Base-by-base conservation (phyloP, 2,113 vertebrate species). In the Corythoichthys haematopterus region DNA sequence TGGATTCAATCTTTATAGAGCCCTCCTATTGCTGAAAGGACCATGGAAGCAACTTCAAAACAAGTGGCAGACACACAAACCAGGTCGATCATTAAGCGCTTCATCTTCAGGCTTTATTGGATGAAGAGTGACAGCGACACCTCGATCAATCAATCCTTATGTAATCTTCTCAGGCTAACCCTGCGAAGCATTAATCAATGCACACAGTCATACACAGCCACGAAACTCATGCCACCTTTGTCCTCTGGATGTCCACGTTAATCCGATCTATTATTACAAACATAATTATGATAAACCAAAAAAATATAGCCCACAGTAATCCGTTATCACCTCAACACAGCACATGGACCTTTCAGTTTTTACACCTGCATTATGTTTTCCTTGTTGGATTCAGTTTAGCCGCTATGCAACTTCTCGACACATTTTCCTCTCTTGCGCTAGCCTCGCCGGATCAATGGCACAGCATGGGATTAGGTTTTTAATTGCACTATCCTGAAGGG, bases 401-500 rank as follows among this genome's bases (percentile, higher is more conserved):
- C 66, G 69, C 62, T 63, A 66, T 46, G 65, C 70, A 66, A 62
- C 77, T 68, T 58, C 10, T 62, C 53, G 2, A 15, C 53, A 61
- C 15, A 36, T 13, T 66, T 53, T 60, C 15, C 73, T 60, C 66
- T 52, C 67, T 64, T 71, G 59, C 68, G 37, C 66, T 72, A 70
- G 64, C 87, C 74, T 74, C 33, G 40, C 65, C 55, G 84, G 85
- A 91, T 90, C 90, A 89, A 90, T 89, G 76, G 69, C 72, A 61
- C 84, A 74, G 86, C 55, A 28, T 70, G 87, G 53, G 70, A 57
- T 70, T 51, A n/a, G 78, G 62, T 78, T 87, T 87, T 85, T 90
- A 90, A 90, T 90, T 90, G 88, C 84, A 87, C 70, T 45, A 71
- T 81, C 75, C 77, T 74, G 84, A 86, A 79, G 75, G 74, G 84